These are phyloP conservation scores for Lamprotornis superbus DNA, from an alignment of 2,113 vertebrate genomes.

Conservation along the genomic window DNA sequence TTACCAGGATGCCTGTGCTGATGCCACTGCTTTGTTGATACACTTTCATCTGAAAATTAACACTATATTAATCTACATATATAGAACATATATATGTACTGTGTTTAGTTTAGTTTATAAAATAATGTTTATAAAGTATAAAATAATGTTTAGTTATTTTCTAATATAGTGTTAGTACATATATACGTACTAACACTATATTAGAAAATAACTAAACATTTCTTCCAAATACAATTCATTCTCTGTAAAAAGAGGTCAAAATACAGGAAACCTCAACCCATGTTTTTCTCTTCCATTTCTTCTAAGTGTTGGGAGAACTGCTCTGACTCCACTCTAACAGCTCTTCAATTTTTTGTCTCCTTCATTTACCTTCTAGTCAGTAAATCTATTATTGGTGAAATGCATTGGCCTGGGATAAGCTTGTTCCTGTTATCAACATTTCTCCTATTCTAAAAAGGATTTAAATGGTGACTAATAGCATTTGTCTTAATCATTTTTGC, in stretches of 20 bases:
- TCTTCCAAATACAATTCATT: background rate
- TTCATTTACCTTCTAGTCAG: slow-evolving; percentile 32
- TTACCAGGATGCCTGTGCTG: fast-evolving
- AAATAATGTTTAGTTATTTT: too few relatives aligned
- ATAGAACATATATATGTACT: too few relatives aligned
- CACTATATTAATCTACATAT: too few relatives aligned
- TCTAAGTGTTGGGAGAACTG: background rate
- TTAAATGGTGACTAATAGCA: slow-evolving; percentile 34
- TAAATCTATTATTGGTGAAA: slow-evolving; percentile 40
- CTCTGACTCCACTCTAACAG: background rate
- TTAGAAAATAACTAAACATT: background rate
- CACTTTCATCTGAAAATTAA: background rate
- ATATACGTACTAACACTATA: background rate
- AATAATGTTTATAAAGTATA: too few relatives aligned
- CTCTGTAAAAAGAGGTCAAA: background rate
- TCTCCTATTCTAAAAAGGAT: slow-evolving; percentile 38
- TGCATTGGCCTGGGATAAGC: slow-evolving; percentile 2
- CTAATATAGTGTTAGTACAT: too few relatives aligned
- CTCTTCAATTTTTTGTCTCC: background rate
- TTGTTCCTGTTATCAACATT: slow-evolving; percentile 43
- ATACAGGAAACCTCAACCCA: background rate
- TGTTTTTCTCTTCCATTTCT: background rate
- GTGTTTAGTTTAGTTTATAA: too few relatives aligned
- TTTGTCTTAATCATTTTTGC: slow-evolving; percentile 55
- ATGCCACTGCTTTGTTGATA: background rate